Percentiles rank a stretch among this genome's conserved stretches.
phyloP scores from a whole-genome alignment of 2,113 vertebrate genomes.

The Cebidichthys violaceus region DNA sequence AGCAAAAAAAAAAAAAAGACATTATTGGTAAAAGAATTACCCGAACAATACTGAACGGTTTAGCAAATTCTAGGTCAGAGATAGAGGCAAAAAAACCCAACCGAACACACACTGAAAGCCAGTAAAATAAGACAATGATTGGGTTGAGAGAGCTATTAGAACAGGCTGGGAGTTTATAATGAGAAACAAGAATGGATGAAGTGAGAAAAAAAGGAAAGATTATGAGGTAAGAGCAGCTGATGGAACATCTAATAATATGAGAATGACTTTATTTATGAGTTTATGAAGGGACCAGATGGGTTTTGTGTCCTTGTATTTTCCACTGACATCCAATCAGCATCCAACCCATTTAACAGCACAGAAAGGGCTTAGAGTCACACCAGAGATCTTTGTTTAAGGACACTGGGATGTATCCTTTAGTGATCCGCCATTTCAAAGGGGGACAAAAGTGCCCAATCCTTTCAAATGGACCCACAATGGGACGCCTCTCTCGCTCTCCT shows the following conservation, averaged over 20 bases:
- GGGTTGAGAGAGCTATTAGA: background rate
- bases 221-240: slow-evolving; percentile 25
- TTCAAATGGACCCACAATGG: slow-evolving; percentile 70
- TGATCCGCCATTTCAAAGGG: slow-evolving; percentile 70
- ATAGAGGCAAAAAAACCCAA: background rate
- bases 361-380: slow-evolving; percentile 57
- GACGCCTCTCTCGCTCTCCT: slow-evolving; percentile 57
- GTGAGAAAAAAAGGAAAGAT: background rate
- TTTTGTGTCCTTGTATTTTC: slow-evolving; percentile 54
- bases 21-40: slow-evolving; percentile 61
- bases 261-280: slow-evolving; percentile 48
- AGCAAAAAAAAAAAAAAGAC: slow-evolving; percentile 34
- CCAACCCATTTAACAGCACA: slow-evolving; percentile 55
- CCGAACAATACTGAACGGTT: slow-evolving; percentile 48
- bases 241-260: slow-evolving; percentile 34
- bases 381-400: slow-evolving; percentile 67
- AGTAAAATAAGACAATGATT: background rate
- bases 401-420: slow-evolving; percentile 65
- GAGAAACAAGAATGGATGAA: slow-evolving; percentile 11
- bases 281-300: slow-evolving; percentile 56
- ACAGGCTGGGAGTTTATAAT: background rate
- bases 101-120: background rate
- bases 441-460: slow-evolving; percentile 73
- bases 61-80: slow-evolving; percentile 10
- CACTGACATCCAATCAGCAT: slow-evolving; percentile 64